A percentile compares a stretch with the other conserved stretches of the same genome.
phyloP scores from a whole-genome alignment of 2,888 invertebrate species.

The Athrips mouffetella region DNA sequence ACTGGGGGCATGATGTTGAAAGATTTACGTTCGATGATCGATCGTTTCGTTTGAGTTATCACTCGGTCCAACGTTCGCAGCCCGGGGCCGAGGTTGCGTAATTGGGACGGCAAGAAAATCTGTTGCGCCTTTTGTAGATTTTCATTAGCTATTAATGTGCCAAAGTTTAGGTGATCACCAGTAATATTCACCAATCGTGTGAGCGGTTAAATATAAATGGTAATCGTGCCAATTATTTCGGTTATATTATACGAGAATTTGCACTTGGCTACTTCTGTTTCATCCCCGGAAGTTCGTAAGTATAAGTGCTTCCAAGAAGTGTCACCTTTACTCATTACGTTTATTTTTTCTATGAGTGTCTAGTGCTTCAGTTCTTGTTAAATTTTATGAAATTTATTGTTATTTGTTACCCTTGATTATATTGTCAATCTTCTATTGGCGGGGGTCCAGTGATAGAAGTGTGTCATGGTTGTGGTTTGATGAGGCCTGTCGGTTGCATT shows the following conservation, averaged over 20 bases:
- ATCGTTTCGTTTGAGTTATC: conserved; percentile 40
- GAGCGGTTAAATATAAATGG: conserved; percentile 58
- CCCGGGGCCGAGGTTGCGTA: conserved; percentile 52
- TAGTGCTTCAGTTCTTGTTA: not conserved
- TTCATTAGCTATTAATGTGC: conserved; percentile 53
- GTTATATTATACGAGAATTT: conserved; percentile 30
- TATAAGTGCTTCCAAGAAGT: not conserved
- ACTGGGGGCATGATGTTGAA: conserved; percentile 62
- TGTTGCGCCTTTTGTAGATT: conserved; percentile 62
- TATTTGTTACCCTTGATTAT: conserved; percentile 16
- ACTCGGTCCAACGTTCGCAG: conserved; percentile 38
- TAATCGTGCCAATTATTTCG: conserved; percentile 61
- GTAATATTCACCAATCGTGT: conserved; percentile 64
- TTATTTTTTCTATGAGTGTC: not conserved
- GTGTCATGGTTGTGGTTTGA: conserved; percentile 56
- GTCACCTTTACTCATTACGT: not conserved
- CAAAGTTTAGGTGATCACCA: conserved; percentile 52
- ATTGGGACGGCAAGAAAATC: conserved; percentile 50
- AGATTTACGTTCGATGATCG: conserved; percentile 47
- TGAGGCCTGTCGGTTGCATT: conserved; percentile 41
- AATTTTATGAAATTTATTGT: not conserved
- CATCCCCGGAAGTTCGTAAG: conserved; percentile 24
- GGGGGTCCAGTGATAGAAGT: conserved; percentile 43
- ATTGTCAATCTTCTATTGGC: conserved; percentile 44
- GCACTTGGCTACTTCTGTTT: conserved; percentile 4